A percentile compares a stretch with the other conserved stretches of the same genome.
Evolutionary conservation across 2,888 invertebrate genomes (phyloP).

Genomic region (Drosophila multiciliata): DNA sequence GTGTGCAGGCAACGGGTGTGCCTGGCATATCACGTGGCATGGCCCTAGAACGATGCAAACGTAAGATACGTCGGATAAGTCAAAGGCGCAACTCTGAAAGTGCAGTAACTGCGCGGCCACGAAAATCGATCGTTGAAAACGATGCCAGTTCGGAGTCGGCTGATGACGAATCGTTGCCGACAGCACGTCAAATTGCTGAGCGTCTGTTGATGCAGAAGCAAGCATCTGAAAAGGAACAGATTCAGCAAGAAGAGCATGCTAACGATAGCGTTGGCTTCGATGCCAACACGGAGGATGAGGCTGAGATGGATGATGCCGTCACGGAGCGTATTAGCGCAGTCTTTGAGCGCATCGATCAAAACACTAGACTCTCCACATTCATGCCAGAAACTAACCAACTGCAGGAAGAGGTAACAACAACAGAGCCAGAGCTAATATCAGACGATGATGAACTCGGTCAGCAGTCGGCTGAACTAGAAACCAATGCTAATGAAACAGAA

Average conservation of each 20-base stretch:
- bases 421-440: neutral
- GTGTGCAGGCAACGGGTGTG: slow-evolving; percentile 64
- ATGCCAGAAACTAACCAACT: neutral
- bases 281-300: slow-evolving; percentile 46
- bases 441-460: neutral
- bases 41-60: slow-evolving; percentile 79
- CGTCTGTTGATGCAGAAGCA: slow-evolving; percentile 65
- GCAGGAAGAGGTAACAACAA: slow-evolving; percentile 6
- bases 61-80: slow-evolving; percentile 56
- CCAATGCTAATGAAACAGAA: slow-evolving; percentile 8
- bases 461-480: neutral
- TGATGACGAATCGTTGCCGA: slow-evolving; percentile 62
- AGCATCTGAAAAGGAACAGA: neutral
- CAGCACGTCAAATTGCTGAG: slow-evolving; percentile 82
- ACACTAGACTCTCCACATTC: neutral
- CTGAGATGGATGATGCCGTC: slow-evolving; percentile 43
- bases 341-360: slow-evolving; percentile 53
- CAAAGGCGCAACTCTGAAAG: slow-evolving; percentile 49
- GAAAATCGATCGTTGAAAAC: slow-evolving; percentile 36
- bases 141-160: slow-evolving; percentile 67
- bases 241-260: neutral
- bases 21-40: slow-evolving; percentile 81
- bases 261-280: slow-evolving; percentile 48
- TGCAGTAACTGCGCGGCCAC: neutral
- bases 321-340: slow-evolving; percentile 38